Base-by-base conservation (phyloP, 2,888 invertebrate species). In the Parnassius orleans region DNA sequence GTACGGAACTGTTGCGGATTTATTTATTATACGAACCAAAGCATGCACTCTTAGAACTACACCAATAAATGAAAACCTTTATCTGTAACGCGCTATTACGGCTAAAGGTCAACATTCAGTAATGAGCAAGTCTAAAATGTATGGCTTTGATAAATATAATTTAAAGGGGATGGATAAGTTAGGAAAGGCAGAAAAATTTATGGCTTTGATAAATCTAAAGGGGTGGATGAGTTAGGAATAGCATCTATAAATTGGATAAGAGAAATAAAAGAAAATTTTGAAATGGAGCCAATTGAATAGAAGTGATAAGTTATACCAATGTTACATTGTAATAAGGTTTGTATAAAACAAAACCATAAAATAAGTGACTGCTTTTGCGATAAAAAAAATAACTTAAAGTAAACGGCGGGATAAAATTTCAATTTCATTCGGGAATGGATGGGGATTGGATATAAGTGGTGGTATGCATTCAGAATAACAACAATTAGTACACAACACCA, bases 401-500 rank as follows among this genome's bases (percentile, higher is more conserved):
- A 14, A 48, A 14, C 9, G 47, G 24, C n/a, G 41, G 48, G 24
- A 42, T 51, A 41, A 43, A 10, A 48, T 42, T 33, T 24, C 33
- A 56, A 52, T 14, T 41, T 48, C 14, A 14, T 11, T 41, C 19
- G 46, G 52, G 59, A 55, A 47, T 11, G 69, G 83, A 82, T 79
- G 64, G 65, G 84, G 82, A 74, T 69, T 75, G 88, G 90, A 84
- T 83, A 86, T 83, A 83, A 89, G 90, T 90, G 90, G 90, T 89
- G 90, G 85, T 88, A 80, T 73, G 73, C 78, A 81, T 80, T 79
- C 81, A 84, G 81, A 83, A 84, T 83, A 80, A 87, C 86, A 88
- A 87, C 89, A 88, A 80, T 84, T 78, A 84, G 79, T 81, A 80
- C 86, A 90, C 90, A 90, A 90, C 90, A 90, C 85, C 90, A 86